These are phyloP conservation scores for Geophilus truncorum DNA, from an alignment of 2,888 invertebrate species.

Conservation along the genomic window DNA sequence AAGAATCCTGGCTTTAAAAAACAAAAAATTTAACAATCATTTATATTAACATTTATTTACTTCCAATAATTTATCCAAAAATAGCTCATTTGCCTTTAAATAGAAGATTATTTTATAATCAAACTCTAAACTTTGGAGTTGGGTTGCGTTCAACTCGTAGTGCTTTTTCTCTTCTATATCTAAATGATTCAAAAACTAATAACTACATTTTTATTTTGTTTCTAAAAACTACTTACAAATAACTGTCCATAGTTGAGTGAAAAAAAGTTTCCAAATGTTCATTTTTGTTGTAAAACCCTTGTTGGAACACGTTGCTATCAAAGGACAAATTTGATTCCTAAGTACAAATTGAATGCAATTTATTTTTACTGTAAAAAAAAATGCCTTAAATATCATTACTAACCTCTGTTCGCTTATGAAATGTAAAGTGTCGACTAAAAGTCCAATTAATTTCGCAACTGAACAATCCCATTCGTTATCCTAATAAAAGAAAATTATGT, in stretches of 20 bases:
- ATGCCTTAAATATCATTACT: background rate
- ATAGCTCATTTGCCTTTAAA: background rate
- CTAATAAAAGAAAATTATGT: background rate
- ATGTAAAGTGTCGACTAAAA: background rate
- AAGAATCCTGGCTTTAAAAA: too few relatives aligned
- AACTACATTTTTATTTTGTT: background rate
- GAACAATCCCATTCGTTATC: background rate
- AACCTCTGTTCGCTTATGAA: background rate
- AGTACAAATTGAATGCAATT: background rate
- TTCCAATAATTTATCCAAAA: background rate
- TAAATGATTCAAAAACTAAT: too few relatives aligned
- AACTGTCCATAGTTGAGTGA: background rate
- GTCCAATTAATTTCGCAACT: background rate
- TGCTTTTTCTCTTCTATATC: background rate
- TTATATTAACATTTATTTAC: background rate
- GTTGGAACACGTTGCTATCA: background rate
- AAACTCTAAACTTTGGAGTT: background rate
- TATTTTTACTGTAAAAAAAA: background rate
- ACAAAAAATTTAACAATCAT: too few relatives aligned
- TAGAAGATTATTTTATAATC: background rate
- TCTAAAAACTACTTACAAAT: background rate
- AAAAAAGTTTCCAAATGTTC: background rate
- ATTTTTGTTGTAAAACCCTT: background rate
- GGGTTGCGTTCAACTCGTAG: background rate
- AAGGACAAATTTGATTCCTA: background rate